These are phyloP conservation scores for Drosophila pachea DNA, from an alignment of 1,140 invertebrate species.

Conservation along the genomic window DNA sequence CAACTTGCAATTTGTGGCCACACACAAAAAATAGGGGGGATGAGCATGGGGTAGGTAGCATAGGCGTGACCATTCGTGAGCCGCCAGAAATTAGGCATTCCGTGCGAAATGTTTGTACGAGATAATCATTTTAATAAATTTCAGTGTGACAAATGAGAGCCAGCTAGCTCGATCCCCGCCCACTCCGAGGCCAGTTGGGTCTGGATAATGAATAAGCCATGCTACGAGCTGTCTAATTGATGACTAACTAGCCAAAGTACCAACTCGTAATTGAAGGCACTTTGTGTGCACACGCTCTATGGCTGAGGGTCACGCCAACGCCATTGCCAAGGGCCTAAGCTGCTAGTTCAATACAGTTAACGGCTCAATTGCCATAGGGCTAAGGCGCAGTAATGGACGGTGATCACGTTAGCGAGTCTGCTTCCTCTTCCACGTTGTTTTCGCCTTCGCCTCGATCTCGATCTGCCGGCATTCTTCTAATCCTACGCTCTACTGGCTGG, in stretches of 20 bases:
- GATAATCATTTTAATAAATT: constrained; percentile 78
- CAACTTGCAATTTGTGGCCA: constrained; percentile 37
- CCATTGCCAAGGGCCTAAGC: constrained; percentile 15
- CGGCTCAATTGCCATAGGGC: not conserved
- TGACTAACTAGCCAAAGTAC: constrained; percentile 10
- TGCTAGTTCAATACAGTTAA: constrained; percentile 16
- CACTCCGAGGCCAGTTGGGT: constrained; percentile 3
- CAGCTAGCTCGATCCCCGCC: constrained; percentile 19
- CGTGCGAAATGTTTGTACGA: constrained; percentile 72
- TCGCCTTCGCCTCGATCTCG: too few species aligned
- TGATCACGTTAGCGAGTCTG: too few species aligned
- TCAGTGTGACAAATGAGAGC: constrained; percentile 69
- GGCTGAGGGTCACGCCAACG: constrained; percentile 9
- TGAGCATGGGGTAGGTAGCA: not conserved
- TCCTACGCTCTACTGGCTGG: too few species aligned
- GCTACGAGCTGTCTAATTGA: constrained; percentile 39
- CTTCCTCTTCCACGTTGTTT: too few species aligned
- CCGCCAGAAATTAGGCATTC: constrained; percentile 70
- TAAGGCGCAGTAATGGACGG: too few species aligned
- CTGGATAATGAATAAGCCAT: constrained; percentile 70
- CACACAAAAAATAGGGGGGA: not conserved
- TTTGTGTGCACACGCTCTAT: constrained; percentile 27
- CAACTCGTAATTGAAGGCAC: constrained; percentile 25
- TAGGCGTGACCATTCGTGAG: not conserved
- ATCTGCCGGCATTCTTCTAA: too few species aligned